These are phyloP conservation scores for Porites rus DNA, from an alignment of 92 coral and sea anemone species.

Conservation along the genomic window DNA sequence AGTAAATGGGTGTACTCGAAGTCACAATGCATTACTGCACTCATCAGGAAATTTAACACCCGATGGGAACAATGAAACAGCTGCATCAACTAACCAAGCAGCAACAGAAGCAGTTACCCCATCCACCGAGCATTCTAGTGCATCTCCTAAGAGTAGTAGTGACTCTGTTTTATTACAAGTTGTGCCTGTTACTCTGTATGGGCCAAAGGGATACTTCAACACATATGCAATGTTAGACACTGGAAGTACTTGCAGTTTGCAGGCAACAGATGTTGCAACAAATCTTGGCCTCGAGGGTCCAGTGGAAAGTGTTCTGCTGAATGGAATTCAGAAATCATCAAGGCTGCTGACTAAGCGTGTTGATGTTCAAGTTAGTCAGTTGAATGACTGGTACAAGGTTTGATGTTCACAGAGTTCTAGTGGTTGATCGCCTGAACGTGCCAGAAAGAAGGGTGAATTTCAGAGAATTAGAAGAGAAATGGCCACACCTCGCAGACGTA, in stretches of 20 bases:
- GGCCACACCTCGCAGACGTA: slow-evolving; percentile 54
- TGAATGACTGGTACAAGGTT: slow-evolving; percentile 36
- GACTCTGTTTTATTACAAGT: slow-evolving; percentile 46
- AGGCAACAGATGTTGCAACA: slow-evolving; percentile 39
- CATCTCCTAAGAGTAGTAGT: slow-evolving; percentile 28
- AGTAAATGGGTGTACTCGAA: slow-evolving; percentile 49
- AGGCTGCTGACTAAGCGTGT: slow-evolving; percentile 47
- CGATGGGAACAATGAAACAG: background rate
- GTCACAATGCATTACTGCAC: slow-evolving; percentile 55
- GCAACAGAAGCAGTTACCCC: background rate
- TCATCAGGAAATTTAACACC: slow-evolving; percentile 1
- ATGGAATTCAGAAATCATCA: slow-evolving; percentile 57
- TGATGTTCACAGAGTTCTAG: slow-evolving; percentile 52
- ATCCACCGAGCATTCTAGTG: slow-evolving; percentile 25
- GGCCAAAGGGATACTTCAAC: slow-evolving; percentile 54
- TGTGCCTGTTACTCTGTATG: slow-evolving; percentile 58
- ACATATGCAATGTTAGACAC: slow-evolving; percentile 59
- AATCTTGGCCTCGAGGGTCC: slow-evolving; percentile 63
- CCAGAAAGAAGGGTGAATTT: slow-evolving; percentile 41
- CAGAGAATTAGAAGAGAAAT: slow-evolving; percentile 35
- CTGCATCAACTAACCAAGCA: background rate
- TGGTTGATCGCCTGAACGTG: slow-evolving; percentile 48
- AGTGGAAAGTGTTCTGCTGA: slow-evolving; percentile 40
- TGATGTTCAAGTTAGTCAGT: slow-evolving; percentile 45
- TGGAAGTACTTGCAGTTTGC: slow-evolving; percentile 64